Conservation (phyloP, 2,113 vertebrate species). For the Hippotragus niger region DNA sequence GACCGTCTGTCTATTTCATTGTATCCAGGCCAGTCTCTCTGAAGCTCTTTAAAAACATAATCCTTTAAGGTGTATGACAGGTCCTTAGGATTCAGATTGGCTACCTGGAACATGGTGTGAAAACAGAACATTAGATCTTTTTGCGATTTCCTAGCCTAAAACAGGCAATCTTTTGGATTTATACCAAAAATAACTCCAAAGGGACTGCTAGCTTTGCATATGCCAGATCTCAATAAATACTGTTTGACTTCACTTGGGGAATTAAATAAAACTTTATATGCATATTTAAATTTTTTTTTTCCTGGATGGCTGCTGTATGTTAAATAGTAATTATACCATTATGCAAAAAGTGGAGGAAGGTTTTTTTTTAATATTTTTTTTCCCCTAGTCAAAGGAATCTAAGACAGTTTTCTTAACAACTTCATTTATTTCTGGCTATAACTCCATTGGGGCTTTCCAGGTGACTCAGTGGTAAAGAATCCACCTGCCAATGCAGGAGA, state of each 20-base stretch:
- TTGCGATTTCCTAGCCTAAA: neutral
- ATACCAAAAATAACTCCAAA: constrained; percentile 11
- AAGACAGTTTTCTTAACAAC: neutral
- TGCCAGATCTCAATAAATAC: neutral
- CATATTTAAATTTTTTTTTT: neutral
- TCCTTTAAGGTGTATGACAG: constrained; percentile 92
- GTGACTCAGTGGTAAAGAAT: neutral
- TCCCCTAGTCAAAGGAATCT: neutral
- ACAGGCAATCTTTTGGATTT: constrained; percentile 12
- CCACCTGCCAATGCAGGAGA: neutral
- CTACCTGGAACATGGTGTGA: constrained; percentile 82
- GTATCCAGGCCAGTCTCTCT: constrained; percentile 95
- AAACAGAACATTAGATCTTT: constrained; percentile 57
- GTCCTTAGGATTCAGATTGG: constrained; percentile 91
- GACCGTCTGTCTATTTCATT: constrained; percentile 86
- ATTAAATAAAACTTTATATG: neutral
- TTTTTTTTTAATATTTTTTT: neutral
- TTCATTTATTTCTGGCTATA: neutral
- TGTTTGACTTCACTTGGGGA: neutral
- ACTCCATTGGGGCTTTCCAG: neutral
- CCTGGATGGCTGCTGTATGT: neutral
- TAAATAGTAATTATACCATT: neutral
- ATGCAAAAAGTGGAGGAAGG: neutral
- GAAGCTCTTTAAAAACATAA: constrained; percentile 90
- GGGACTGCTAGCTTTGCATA: neutral